Percentiles rank a stretch among this genome's conserved stretches.
phyloP scores from a whole-genome alignment of 1,140 invertebrate genomes.

The Bombus terrestris region DNA sequence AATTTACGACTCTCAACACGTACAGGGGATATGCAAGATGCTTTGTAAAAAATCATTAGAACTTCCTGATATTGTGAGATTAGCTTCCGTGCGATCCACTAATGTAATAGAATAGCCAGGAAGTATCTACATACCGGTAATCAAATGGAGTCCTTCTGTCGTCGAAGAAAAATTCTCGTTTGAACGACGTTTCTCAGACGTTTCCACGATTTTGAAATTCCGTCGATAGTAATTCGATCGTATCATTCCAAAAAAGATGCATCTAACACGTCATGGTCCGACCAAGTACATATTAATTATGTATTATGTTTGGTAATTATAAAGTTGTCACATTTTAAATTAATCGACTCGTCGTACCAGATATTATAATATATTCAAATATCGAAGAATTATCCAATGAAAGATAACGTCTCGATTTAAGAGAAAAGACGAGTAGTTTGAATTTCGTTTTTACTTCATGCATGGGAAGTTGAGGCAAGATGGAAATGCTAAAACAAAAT shows the following conservation, averaged over 20 bases:
- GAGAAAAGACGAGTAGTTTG: neutral
- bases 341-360: neutral
- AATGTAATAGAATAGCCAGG: neutral
- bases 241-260: neutral
- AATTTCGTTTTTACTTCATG: neutral
- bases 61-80: neutral
- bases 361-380: neutral
- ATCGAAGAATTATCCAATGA: neutral
- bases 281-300: too few relatives aligned
- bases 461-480: too few relatives aligned
- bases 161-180: neutral
- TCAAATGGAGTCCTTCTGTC: neutral
- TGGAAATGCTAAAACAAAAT: too few relatives aligned
- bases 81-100: neutral
- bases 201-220: neutral
- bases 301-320: neutral
- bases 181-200: neutral
- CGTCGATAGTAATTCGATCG: neutral
- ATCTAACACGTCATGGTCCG: neutral
- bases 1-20: neutral
- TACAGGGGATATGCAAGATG: neutral
- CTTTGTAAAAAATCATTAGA: neutral
- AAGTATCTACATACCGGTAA: neutral
- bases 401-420: neutral
- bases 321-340: neutral